These are phyloP conservation scores for Cylas formicarius DNA, from an alignment of 1,140 invertebrate species.

Conservation along the genomic window DNA sequence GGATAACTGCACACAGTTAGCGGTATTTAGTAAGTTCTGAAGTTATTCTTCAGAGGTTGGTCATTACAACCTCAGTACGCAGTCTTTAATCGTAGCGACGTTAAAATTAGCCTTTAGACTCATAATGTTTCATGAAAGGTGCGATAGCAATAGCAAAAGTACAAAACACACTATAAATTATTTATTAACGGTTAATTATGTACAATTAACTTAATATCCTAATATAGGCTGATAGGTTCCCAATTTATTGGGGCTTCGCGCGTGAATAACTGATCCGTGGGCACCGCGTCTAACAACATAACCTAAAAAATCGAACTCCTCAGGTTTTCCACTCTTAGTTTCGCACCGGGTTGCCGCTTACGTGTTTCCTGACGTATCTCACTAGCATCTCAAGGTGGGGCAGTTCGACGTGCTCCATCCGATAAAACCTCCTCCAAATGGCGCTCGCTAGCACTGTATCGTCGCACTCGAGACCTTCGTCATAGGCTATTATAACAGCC, in stretches of 20 bases:
- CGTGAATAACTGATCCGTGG: slow-evolving; percentile 17
- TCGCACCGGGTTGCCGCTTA: slow-evolving; percentile 38
- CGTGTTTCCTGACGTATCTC: slow-evolving; percentile 65
- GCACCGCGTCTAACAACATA: slow-evolving; percentile 13
- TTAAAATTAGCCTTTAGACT: no score
- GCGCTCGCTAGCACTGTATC: slow-evolving; percentile 69
- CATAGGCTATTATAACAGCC: slow-evolving; percentile 75
- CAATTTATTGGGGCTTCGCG: slow-evolving; percentile 17
- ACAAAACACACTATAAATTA: no score
- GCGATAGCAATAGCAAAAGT: no score
- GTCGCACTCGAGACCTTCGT: slow-evolving; percentile 70
- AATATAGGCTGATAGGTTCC: slow-evolving; percentile 17
- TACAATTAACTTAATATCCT: no score
- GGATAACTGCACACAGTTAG: no score
- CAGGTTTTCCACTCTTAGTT: no score
- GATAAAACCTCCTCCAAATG: slow-evolving; percentile 76
- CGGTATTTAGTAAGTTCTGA: no score
- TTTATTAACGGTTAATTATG: no score
- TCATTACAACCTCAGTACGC: no score
- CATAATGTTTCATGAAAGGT: no score
- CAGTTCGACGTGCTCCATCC: slow-evolving; percentile 52
- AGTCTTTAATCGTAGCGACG: no score
- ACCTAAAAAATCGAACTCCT: slow-evolving; percentile 17
- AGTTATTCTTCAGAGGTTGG: no score
- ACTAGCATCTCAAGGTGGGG: slow-evolving; percentile 58